These are phyloP conservation scores for Mactromeris polynyma DNA, from an alignment of 2,888 invertebrate genomes.

Conservation along the genomic window DNA sequence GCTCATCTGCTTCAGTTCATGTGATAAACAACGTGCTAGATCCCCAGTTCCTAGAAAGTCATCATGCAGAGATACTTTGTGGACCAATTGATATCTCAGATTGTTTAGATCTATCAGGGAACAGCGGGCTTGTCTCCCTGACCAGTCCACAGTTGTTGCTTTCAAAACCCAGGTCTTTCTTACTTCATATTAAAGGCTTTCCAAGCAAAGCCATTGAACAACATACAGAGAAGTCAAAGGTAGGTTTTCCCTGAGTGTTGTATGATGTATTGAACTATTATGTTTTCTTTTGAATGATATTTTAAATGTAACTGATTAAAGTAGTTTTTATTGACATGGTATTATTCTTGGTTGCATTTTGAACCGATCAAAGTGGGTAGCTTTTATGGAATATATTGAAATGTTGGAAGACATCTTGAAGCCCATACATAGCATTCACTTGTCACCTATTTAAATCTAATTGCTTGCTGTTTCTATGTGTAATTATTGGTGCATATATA, in stretches of 20 bases:
- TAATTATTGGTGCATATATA: no score
- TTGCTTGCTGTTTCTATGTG: no score
- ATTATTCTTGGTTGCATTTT: no score
- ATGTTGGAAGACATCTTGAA: no score
- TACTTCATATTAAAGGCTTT: constrained; percentile 85
- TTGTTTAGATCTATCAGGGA: constrained; percentile 94
- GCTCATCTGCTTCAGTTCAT: constrained; percentile 44
- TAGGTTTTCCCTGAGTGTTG: constrained; percentile 25
- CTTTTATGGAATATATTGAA: no score
- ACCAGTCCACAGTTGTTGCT: constrained; percentile 91
- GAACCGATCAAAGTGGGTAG: no score
- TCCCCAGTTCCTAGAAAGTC: constrained; percentile 93
- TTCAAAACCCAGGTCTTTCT: constrained; percentile 84
- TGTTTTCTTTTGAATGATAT: no score
- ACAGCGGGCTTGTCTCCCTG: constrained; percentile 94
- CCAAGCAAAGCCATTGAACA: constrained; percentile 72
- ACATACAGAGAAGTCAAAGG: constrained; percentile 71
- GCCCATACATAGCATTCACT: no score
- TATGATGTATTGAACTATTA: not conserved
- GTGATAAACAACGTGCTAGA: constrained; percentile 78
- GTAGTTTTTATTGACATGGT: no score
- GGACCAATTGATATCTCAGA: constrained; percentile 94
- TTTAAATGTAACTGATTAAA: no score
- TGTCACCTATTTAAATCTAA: no score
- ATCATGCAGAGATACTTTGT: constrained; percentile 96